Evolutionary conservation across 2,797 vertebrate species (phyloP), one percentile per base, ranked within the genome.

Genomic region (Sternarchorhynchus goeldii): DNA sequence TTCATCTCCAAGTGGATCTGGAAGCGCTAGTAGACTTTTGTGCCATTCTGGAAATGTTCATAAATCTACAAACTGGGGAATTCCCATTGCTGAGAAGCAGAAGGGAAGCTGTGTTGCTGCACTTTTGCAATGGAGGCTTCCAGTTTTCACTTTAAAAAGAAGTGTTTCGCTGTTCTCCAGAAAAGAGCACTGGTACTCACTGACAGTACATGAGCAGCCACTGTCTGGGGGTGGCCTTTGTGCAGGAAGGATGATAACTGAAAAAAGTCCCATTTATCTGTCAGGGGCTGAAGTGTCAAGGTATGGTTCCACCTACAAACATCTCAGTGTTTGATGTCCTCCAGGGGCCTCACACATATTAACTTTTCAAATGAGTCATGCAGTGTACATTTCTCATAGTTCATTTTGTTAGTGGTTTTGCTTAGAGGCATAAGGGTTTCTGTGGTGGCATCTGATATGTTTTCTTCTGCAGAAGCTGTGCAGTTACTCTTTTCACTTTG

Each of bases 311-410:
- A 41, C 83, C 87, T 85, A 84, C 86, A 55, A 80, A 50, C 72
- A 78, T 77, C 80, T 79, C 71, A 85, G 53, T 72, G 62, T 82
- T 76, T 77, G 53, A 75, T 84, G 76, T 82, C 41, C 70, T 85
- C 75, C 78, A 81, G 85, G 66, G 18, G 73, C 3, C 85, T 83
- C 69, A 84, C 66, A 83, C 68, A 79, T 25, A 83, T 81, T 81
- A 36, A 80, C 63, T 86, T 78, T 84, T 83, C 79, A 77, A 83
- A 88, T 91, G 83, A 88, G 82, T 90, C 86, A 91, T 80, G 31
- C 12, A 62, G 53, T 5, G 20, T 16, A 20, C 34, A 10, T 36
- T 68, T 83, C 39, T 80, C 60, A 76, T 66, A 17, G 83, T 76
- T 90, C 85, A 82, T 87, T 77, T 85, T 59, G 31, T 62, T 60